Base-by-base conservation (phyloP, 2,113 vertebrate species). In the Octodon degus region DNA sequence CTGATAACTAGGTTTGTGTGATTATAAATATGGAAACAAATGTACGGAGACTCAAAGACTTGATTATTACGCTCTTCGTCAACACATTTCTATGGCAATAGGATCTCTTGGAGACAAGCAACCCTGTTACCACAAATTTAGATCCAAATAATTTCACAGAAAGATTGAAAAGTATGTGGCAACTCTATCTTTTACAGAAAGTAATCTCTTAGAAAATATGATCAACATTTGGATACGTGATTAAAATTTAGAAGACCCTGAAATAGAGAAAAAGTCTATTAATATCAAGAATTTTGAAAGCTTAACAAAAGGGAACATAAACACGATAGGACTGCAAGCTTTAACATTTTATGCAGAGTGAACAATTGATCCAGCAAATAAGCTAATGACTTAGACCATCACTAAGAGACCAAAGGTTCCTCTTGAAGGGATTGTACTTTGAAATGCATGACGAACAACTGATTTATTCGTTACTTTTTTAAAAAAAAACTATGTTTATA, bases 131-230 rank as follows among this genome's bases (percentile, higher is more conserved):
- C 98, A 98, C 98, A 98, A 98, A 97, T 98, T 98, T 98, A 98
- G 98, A 96, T 97, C 98, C 98, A 98, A 98, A 98, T 98, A 98
- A 98, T 98, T 98, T 98, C 95, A 94, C 96, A 98, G 98, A 98
- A 98, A 98, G 98, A 98, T 98, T 98, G 99, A 99, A 99, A 98
- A 95, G 96, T 98, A 98, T 97, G 97, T 98, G 97, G 98, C 98
- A 99, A 98, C 94, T 97, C 98, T 98, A 98, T 99, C 98, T 98
- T 98, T 98, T 98, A 96, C 98, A 98, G 98, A 98, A 98, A 98
- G 98, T 98, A 95, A 98, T 98, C 98, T 98, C 98, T 99, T 98
- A 98, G 98, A 98, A 99, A 99, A 99, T 98, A 98, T 98, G 98
- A 99, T 98, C 98, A 97, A 97, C 93, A 88, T 97, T 98, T 98